These are phyloP conservation scores for Naja naja DNA, from an alignment of 2,113 vertebrate species.

Conservation along the genomic window DNA sequence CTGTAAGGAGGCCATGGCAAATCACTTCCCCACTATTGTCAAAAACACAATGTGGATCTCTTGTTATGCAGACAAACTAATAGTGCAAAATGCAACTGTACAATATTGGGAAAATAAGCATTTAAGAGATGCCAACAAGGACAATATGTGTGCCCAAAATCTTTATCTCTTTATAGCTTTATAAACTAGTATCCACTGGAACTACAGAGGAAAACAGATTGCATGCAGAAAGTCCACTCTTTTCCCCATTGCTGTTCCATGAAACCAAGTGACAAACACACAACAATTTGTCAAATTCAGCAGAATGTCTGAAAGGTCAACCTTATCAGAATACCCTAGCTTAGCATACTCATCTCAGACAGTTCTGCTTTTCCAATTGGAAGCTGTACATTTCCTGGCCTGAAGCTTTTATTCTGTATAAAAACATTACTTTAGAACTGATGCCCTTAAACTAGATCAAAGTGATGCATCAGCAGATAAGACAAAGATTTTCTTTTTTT, in stretches of 20 bases:
- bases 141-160: not conserved
- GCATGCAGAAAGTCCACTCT: not conserved
- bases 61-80: not conserved
- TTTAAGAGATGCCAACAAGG: not conserved
- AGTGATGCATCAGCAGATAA: slow-evolving; percentile 33
- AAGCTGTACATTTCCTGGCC: not conserved
- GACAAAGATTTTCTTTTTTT: slow-evolving; percentile 15
- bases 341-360: not conserved
- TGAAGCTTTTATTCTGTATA: slow-evolving; percentile 2
- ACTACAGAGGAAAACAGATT: not conserved
- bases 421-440: slow-evolving; percentile 31
- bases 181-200: not conserved
- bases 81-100: not conserved
- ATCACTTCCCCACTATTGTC: not conserved
- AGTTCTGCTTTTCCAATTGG: not conserved
- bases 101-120: not conserved
- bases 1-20: not conserved
- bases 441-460: slow-evolving; percentile 43
- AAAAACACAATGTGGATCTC: not conserved
- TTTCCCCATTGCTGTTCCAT: not conserved
- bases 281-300: not conserved
- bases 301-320: not conserved
- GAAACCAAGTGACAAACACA: not conserved
- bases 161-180: not conserved
- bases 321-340: not conserved